Conservation (phyloP, 2,113 vertebrate genomes). For the Lophotis ruficrista region DNA sequence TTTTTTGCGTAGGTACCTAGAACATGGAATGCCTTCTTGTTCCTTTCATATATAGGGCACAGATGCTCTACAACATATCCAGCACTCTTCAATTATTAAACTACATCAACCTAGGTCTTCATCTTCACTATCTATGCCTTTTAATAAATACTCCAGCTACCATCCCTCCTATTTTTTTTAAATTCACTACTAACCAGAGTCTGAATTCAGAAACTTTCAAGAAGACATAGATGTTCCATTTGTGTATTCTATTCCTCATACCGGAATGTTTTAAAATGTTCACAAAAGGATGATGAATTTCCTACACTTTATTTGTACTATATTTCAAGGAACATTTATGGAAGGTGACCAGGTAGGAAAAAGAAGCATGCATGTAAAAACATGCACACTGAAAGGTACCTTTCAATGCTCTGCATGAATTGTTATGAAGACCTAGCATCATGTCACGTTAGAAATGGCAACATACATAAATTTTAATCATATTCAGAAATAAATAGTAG, state of each 20-base stretch:
- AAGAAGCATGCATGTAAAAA: not conserved
- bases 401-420: not conserved
- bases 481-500: not conserved
- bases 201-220: not conserved
- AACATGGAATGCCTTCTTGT: not conserved
- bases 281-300: not conserved
- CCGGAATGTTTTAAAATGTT: not conserved
- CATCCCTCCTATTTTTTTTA: not conserved
- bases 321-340: not conserved
- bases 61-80: not conserved
- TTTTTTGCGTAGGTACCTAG: not conserved
- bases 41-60: slow-evolving; percentile 6
- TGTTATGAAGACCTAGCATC: not conserved
- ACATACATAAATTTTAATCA: not conserved
- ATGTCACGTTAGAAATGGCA: not conserved
- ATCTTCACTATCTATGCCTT: not conserved
- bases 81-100: slow-evolving; percentile 2
- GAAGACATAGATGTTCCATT: not conserved
- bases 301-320: not conserved
- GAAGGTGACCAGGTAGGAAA: not conserved
- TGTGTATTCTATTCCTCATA: not conserved
- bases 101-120: not conserved
- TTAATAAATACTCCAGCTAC: not conserved
- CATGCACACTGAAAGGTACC: not conserved
- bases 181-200: not conserved